Evolutionary conservation across 2,888 invertebrate species (phyloP), one percentile per base, ranked within the genome.

Genomic region (Hirudinaria manillensis): DNA sequence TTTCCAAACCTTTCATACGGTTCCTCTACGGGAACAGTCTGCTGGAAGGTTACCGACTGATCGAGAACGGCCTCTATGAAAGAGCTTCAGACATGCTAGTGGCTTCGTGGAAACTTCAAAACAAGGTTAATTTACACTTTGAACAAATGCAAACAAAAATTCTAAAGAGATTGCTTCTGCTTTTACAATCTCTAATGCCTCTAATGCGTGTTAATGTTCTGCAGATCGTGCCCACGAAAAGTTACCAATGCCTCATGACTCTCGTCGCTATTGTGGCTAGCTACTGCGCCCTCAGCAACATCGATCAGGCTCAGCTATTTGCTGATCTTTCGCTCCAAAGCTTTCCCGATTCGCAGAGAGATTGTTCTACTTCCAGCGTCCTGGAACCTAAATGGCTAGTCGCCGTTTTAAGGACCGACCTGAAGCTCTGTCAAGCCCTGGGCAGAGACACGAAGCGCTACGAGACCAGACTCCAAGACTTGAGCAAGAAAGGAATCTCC

Each of bases 1-100:
- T 68, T 13, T 34, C 34, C 13, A 68, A 36, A 24, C 32, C 36
- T 29, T 68, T 68, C 27, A 36, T 68, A n/a, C 13, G 36, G 16
- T 68, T 68, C 32, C 36, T 68, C 4, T 68, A 68, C 27, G 68
- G 68, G 32, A 32, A 10, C 36, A 6, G 36, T 19, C 13, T 68
- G 32, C n/a, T 34, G n/a, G 68, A 68, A 68, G 68, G 68, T n/a
- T 68, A 68, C 36, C n/a, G 68, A 19, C 36, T 68, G 68, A 68
- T 68, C 21, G 68, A 68, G 36, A 68, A 68, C 16, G 68, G 68
- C 1, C 68, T 68, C 32, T 68, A 68, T 34, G 32, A 34, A n/a
- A 68, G 36, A 32, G 29, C 68, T 4, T 24, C 68, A 7, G 68
- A 68, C n/a, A n/a, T 68, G n/a, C 68, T 68, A n/a, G 36, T 68